These are phyloP conservation scores for Coregonus sp. DNA, from an alignment of 2,797 vertebrate species.

Conservation along the genomic window DNA sequence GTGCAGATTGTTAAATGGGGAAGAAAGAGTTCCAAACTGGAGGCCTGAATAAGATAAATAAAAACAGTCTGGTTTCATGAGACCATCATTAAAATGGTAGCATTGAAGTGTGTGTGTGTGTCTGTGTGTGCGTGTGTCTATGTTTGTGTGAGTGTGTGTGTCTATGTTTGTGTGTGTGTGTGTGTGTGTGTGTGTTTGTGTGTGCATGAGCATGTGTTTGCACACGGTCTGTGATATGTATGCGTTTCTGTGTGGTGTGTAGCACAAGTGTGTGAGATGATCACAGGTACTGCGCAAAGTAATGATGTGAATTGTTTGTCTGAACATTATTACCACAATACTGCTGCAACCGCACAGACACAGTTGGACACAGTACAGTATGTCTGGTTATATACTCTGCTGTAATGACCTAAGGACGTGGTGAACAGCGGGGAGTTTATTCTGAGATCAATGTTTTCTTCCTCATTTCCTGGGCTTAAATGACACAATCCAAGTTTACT, in stretches of 20 bases:
- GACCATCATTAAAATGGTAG: background rate
- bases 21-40: conserved; percentile 38
- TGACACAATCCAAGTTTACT: conserved; percentile 2
- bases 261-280: background rate
- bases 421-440: background rate
- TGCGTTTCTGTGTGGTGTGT: too few species aligned
- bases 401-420: background rate
- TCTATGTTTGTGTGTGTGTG: conserved; percentile 68
- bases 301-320: background rate
- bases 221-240: too few species aligned
- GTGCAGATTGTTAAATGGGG: conserved; percentile 62
- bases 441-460: background rate
- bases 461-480: background rate
- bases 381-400: background rate
- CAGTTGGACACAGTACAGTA: background rate
- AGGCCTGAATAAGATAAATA: conserved; percentile 32
- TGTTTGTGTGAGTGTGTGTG: background rate
- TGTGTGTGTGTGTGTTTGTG: background rate
- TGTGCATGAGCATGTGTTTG: too few species aligned
- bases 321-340: background rate
- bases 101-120: background rate
- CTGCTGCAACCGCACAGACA: background rate
- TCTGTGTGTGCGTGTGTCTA: background rate
- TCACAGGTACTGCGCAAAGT: background rate
- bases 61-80: background rate